Evolutionary conservation across 2,113 vertebrate species (phyloP).

Genomic region (Gasterosteus aculeatus): DNA sequence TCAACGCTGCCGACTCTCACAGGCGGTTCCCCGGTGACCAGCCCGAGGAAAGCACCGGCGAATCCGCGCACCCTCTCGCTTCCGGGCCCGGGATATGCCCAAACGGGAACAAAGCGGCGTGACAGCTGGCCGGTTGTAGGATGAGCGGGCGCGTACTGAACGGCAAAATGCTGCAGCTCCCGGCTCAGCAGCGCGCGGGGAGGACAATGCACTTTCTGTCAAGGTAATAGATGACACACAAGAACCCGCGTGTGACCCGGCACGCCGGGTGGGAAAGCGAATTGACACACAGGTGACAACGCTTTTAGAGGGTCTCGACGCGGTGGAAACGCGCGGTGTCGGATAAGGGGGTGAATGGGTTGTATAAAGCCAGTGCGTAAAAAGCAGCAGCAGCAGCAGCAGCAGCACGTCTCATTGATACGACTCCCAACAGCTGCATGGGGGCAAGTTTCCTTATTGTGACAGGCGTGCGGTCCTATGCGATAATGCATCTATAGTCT

Average conservation of each 20-base stretch:
- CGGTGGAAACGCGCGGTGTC: not conserved
- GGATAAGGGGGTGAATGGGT: not conserved
- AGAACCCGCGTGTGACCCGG: slow-evolving; percentile 14
- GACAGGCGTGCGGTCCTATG: slow-evolving; percentile 6
- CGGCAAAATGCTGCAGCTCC: slow-evolving; percentile 82
- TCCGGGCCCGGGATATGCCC: slow-evolving; percentile 57
- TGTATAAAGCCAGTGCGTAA: slow-evolving; percentile 61
- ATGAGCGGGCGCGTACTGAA: slow-evolving; percentile 84
- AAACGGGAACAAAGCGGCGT: slow-evolving; percentile 68
- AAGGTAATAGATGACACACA: slow-evolving; percentile 75
- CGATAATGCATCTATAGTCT: slow-evolving; percentile 7
- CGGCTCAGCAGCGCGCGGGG: slow-evolving; percentile 77
- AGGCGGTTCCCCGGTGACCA: slow-evolving; percentile 53
- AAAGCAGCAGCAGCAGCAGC: slow-evolving; percentile 36
- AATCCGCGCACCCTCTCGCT: slow-evolving; percentile 6
- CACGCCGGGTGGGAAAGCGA: slow-evolving; percentile 25
- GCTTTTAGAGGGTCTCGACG: not conserved
- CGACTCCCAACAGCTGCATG: slow-evolving; percentile 56
- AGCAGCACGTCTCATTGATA: slow-evolving; percentile 69
- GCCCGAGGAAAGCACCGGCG: slow-evolving; percentile 30
- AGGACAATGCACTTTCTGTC: slow-evolving; percentile 84
- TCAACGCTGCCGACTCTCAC: slow-evolving; percentile 66
- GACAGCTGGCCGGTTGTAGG: slow-evolving; percentile 54
- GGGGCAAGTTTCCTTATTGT: slow-evolving; percentile 40
- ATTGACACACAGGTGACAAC: slow-evolving; percentile 39